Conservation (phyloP, 1,140 invertebrate genomes). For the Trichonephila inaurata region DNA sequence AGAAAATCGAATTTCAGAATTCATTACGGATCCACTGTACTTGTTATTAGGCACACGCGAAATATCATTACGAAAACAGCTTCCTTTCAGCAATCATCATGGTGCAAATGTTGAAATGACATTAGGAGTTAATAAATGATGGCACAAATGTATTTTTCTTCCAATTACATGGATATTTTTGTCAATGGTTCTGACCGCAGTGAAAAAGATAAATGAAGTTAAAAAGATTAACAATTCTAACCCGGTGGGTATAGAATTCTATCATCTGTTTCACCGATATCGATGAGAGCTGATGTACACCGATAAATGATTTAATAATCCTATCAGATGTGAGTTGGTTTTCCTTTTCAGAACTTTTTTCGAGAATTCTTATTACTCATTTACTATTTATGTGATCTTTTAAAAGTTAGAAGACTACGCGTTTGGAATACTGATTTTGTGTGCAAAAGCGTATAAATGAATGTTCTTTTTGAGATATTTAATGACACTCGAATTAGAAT, state of each 20-base stretch:
- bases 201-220: slow-evolving; percentile 31
- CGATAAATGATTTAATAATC: neutral
- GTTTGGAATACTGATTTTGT: too few species aligned
- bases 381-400: too few species aligned
- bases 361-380: too few species aligned
- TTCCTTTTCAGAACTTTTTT: neutral
- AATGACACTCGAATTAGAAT: too few species aligned
- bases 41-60: slow-evolving; percentile 48
- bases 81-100: slow-evolving; percentile 32
- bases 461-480: too few species aligned
- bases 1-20: slow-evolving; percentile 55
- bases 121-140: slow-evolving; percentile 70
- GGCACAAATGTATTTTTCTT: slow-evolving; percentile 46
- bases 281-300: neutral
- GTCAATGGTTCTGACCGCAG: slow-evolving; percentile 14
- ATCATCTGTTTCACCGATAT: slow-evolving; percentile 4
- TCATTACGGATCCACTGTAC: slow-evolving; percentile 27
- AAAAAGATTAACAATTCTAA: neutral
- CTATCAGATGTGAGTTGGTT: neutral
- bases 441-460: too few species aligned
- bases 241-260: neutral
- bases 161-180: slow-evolving; percentile 54
- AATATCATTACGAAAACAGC: slow-evolving; percentile 66
- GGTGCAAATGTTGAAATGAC: slow-evolving; percentile 46
- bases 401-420: too few species aligned